Evolutionary conservation across 2,797 vertebrate genomes (phyloP), one percentile per base, ranked within the genome.

Genomic region (Spheniscus humboldti): DNA sequence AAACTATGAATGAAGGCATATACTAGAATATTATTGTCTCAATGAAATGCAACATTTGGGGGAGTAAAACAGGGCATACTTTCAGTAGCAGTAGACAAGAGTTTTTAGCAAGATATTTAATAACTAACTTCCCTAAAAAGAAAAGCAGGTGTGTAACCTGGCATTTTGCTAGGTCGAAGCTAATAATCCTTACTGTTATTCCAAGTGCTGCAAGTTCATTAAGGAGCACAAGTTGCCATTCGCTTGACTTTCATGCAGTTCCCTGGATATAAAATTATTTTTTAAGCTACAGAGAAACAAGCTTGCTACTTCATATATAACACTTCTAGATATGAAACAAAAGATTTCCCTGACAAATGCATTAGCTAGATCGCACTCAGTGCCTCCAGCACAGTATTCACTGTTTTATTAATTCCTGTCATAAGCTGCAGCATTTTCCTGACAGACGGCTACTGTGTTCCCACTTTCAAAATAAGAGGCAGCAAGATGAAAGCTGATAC

Each of bases 391-490:
- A 72, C 19, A 56, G 27, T 24, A 24, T 64, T 86, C 20, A 3
- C 33, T 74, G 63, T 62, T 95, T 95, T 86, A 71, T 60, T 91
- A 75, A 92, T 87, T 87, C 76, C 57, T 82, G 60, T 87, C 60
- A 87, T 56, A 85, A 95, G 43, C 53, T 85, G 55, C 63, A 87
- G 72, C 41, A 39, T 89, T 94, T 92, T 90, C 33, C 35, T 64
- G 66, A 78, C n/a, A 74, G 64, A 48, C 14, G 64, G n/a, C 45
- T 56, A 10, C 11, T 35, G 25, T 56, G 12, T 33, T 87, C 62
- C 53, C 30, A 43, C 72, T 95, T 94, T 48, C 52, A 69, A 85
- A 82, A 84, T 88, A 63, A 66, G n/a, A 93, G 52, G 23, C 33
- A 85, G 45, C n/a, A 71, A 78, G 73, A 72, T 1, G 10, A 79